Evolutionary conservation across 2,113 vertebrate genomes (phyloP).

Genomic region (Python bivittatus): DNA sequence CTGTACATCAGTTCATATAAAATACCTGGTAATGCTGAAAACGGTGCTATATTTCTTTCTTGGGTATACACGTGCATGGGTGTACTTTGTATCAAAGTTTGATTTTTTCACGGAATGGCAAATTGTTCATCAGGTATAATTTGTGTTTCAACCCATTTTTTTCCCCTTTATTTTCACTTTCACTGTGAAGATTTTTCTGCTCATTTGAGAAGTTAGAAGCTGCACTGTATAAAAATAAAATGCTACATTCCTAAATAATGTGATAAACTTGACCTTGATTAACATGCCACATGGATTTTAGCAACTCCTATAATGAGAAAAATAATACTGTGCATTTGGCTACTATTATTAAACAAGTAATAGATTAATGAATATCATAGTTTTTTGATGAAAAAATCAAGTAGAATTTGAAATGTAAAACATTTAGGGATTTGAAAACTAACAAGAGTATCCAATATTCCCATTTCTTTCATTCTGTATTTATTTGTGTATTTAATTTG

Average conservation of each 20-base stretch:
- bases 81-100: background rate
- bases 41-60: slow-evolving; percentile 50
- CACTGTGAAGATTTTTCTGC: background rate
- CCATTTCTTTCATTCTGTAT: background rate
- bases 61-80: background rate
- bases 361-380: background rate
- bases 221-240: background rate
- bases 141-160: background rate
- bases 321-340: background rate
- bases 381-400: background rate
- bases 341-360: background rate
- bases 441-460: background rate
- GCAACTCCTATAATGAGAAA: background rate
- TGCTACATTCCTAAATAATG: background rate
- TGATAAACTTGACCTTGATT: background rate
- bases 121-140: background rate
- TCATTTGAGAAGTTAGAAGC: background rate
- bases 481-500: background rate
- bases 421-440: background rate
- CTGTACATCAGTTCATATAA: slow-evolving; percentile 50
- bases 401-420: background rate
- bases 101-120: background rate
- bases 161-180: background rate
- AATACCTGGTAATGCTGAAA: slow-evolving; percentile 53
- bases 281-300: background rate